Percentiles rank a stretch among this genome's conserved stretches.
Evolutionary conservation across 1,140 invertebrate species (phyloP).

Genomic region (Apis dorsata): DNA sequence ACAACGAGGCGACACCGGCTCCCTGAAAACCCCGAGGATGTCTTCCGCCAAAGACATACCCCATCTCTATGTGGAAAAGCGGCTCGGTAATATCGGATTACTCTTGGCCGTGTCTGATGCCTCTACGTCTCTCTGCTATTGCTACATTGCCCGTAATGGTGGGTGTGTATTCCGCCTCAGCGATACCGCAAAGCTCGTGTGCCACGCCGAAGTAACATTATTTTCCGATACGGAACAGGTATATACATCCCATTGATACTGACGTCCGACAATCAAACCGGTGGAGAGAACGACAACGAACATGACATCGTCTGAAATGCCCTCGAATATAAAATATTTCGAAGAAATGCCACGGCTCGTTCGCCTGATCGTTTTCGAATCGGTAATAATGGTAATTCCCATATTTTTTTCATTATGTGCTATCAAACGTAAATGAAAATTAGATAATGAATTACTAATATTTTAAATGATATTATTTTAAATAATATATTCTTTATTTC

Average conservation of each 20-base stretch:
- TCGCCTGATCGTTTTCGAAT: too few relatives aligned
- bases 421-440: too few relatives aligned
- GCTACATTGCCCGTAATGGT: conserved; percentile 53
- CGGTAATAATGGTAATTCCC: too few relatives aligned
- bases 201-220: conserved; percentile 64
- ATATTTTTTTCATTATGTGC: too few relatives aligned
- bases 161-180: conserved; percentile 33
- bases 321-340: conserved; percentile 1
- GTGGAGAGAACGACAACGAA: background rate
- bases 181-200: conserved; percentile 38
- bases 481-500: too few relatives aligned
- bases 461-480: too few relatives aligned
- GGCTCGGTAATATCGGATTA: conserved; percentile 76
- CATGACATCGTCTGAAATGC: background rate
- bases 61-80: conserved; percentile 60
- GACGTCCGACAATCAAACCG: conserved; percentile 49
- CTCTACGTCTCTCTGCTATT: conserved; percentile 48
- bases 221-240: conserved; percentile 66
- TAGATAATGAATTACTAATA: too few relatives aligned
- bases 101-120: conserved; percentile 60
- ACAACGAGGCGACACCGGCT: conserved; percentile 44
- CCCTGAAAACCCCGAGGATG: conserved; percentile 56
- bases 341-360: background rate
- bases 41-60: conserved; percentile 50
- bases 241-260: conserved; percentile 39